phyloP scores from a whole-genome alignment of 2,888 invertebrate species.

The Rhaphigaster nebulosa region DNA sequence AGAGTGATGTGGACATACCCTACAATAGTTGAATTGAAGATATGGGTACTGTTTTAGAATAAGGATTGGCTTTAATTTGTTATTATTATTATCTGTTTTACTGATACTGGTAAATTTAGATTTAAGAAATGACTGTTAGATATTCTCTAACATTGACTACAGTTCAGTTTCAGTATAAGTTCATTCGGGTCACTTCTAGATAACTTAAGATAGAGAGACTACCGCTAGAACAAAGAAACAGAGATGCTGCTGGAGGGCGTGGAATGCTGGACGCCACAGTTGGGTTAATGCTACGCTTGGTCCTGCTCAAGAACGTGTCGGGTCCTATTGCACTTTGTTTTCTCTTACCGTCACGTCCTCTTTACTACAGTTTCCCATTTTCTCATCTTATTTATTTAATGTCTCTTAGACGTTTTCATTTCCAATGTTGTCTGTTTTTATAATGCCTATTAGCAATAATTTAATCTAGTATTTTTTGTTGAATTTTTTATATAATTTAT shows the following conservation, averaged over 20 bases:
- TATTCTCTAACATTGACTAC: background rate
- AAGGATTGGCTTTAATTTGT: no score
- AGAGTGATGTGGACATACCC: no score
- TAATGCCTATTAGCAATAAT: background rate
- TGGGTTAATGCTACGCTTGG: slow-evolving; percentile 18
- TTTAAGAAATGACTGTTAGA: background rate
- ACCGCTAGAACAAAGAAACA: background rate
- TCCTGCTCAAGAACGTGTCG: slow-evolving; percentile 16
- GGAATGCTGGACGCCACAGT: slow-evolving; percentile 35
- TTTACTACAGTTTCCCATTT: slow-evolving; percentile 34
- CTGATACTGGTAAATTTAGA: background rate
- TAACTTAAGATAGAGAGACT: background rate
- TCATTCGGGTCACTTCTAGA: background rate
- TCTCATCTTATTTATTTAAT: slow-evolving; percentile 38
- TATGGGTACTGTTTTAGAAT: no score
- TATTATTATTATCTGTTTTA: background rate
- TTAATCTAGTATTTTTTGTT: background rate
- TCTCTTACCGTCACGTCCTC: slow-evolving; percentile 14
- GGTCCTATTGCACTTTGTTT: slow-evolving; percentile 19
- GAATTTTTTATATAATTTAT: background rate
- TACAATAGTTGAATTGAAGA: no score
- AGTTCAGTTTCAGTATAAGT: background rate
- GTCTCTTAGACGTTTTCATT: background rate
- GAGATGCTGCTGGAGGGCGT: background rate
- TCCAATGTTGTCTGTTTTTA: background rate